phyloP scores from a whole-genome alignment of 2,888 invertebrate species.

The Amorpha juglandis region DNA sequence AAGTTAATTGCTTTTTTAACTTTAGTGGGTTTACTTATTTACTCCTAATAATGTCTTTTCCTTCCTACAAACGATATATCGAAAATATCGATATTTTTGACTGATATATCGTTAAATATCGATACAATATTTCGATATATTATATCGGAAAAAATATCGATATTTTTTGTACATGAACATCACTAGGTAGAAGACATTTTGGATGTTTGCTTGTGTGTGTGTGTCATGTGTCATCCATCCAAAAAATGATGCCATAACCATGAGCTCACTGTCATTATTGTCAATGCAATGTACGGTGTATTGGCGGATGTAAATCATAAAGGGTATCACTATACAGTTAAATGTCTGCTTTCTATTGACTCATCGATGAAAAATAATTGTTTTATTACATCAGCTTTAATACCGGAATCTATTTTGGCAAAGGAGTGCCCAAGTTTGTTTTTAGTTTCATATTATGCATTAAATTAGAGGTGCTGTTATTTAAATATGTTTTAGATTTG shows the following conservation, averaged over 20 bases:
- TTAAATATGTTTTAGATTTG: too few species aligned
- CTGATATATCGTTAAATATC: too few species aligned
- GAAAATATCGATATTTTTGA: too few species aligned
- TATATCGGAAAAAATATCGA: too few species aligned
- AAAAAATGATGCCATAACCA: not conserved
- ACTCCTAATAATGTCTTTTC: too few species aligned
- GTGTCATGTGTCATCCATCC: not conserved
- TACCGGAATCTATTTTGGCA: not conserved
- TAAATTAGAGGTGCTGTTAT: not conserved
- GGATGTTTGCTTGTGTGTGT: not conserved
- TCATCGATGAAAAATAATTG: conserved; percentile 3
- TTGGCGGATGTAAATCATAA: conserved; percentile 16
- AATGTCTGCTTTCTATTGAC: conserved; percentile 14
- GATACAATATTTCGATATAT: too few species aligned
- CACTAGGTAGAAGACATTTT: conserved; percentile 7
- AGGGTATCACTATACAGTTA: not conserved
- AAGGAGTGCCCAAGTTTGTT: not conserved
- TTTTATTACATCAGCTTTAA: conserved; percentile 8
- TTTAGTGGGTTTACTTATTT: too few species aligned
- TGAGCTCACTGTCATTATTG: not conserved
- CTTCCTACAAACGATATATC: too few species aligned
- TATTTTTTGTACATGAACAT: too few species aligned
- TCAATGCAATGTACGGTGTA: not conserved
- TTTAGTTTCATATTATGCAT: not conserved
- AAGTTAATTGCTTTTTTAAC: too few species aligned